Evolutionary conservation across 2,888 invertebrate species (phyloP).

Genomic region (Rhagonycha fulva): DNA sequence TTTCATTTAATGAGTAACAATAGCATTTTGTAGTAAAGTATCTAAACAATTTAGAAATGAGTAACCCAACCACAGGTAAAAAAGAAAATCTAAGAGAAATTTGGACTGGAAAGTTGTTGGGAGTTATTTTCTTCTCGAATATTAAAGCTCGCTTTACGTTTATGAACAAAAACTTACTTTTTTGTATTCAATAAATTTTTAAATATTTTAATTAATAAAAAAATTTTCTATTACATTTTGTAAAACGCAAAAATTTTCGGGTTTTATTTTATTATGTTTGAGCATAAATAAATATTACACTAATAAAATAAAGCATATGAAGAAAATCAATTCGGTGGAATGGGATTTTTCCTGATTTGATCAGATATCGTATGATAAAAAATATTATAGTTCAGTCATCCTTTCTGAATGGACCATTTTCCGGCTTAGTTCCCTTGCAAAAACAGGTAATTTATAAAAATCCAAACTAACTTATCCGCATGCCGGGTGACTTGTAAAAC

Average conservation of each 20-base stretch:
- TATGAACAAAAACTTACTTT: too few species aligned
- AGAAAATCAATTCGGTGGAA: conserved; percentile 31
- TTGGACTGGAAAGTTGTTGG: too few species aligned
- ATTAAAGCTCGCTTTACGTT: too few species aligned
- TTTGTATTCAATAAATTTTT: too few species aligned
- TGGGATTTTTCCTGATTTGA: conserved; percentile 29
- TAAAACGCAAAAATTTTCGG: not conserved
- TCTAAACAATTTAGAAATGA: too few species aligned
- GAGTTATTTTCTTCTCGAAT: too few species aligned
- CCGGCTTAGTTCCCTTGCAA: conserved; percentile 30
- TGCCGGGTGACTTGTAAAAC: conserved; percentile 35
- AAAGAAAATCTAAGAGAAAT: too few species aligned
- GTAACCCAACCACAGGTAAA: too few species aligned
- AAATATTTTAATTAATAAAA: too few species aligned
- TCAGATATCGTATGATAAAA: conserved; percentile 35
- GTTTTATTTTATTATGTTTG: not conserved
- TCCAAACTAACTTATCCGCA: conserved; percentile 25
- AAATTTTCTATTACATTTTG: too few species aligned
- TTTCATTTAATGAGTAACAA: not conserved
- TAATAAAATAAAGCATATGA: conserved; percentile 26
- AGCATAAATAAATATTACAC: not conserved
- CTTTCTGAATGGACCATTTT: conserved; percentile 32
- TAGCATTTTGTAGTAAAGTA: not conserved
- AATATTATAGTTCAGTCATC: conserved; percentile 35
- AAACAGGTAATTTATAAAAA: conserved; percentile 33